Evolutionary conservation across 2,113 vertebrate genomes (phyloP), one percentile per base, ranked within the genome.

Genomic region (Syrrhaptes paradoxus): DNA sequence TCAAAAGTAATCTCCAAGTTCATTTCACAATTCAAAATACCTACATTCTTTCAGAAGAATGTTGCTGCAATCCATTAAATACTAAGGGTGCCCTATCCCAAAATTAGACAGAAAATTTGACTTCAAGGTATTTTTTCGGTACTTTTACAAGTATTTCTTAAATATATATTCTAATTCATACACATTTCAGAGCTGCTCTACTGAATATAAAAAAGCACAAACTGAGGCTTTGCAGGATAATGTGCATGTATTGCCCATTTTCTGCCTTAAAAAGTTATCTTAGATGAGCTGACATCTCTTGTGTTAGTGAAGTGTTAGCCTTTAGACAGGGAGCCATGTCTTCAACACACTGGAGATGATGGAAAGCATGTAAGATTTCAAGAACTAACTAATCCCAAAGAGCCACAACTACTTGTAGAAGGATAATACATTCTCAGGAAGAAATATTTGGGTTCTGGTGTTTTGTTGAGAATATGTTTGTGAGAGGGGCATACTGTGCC

Each of bases 281-380:
- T 24, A 43, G n/a, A 93, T 41, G 7, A 75, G 17, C 12, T 84
- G 59, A 32, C 17, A 57, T 72, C 46, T 74, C 48, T 77, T 76
- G 26, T 85, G 46, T 75, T 81, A 61, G 21, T 78, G 5, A 70
- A 68, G 52, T 49, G 62, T 36, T 73, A 86, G 49, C 17, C 46
- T 83, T 84, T 81, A 83, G 91, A 77, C 15, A 85, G 59, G 61
- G 43, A 89, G 13, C 20, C 49, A 2, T 81, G 17, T 68, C 31
- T 82, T 87, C 38, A 77, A 10, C 45, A 13, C 90, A 12, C 29
- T 73, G 19, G 45, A 67, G 54, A 34, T 61, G 32, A 78, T 34
- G 26, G 51, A 57, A 95, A 36, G 48, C 34, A 55, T 67, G 18
- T 82, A 78, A 74, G n/a, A 66, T 95, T 92, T 97, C 85, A 80